Conservation (phyloP, 1,140 invertebrate species). For the Drosophila suzukii region DNA sequence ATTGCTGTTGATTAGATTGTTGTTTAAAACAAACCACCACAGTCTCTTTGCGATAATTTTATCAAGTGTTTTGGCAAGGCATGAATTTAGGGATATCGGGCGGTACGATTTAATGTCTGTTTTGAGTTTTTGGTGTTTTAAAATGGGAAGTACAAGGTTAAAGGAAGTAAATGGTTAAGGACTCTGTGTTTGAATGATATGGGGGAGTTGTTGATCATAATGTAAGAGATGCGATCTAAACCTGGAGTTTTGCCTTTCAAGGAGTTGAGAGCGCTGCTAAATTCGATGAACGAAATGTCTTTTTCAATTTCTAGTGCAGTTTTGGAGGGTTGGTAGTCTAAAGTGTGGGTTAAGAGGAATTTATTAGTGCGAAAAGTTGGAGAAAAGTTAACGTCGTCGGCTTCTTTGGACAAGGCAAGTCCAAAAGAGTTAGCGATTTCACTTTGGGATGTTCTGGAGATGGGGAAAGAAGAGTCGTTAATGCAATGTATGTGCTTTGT, state of each 20-base stretch:
- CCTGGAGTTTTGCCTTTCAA: not conserved
- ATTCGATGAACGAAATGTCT: not conserved
- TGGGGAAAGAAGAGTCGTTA: too few species aligned
- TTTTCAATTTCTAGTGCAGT: not conserved
- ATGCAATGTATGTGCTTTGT: not conserved
- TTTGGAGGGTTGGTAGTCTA: constrained; percentile 1
- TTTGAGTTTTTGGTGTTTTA: not conserved
- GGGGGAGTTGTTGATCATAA: constrained; percentile 1
- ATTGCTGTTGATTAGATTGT: not conserved
- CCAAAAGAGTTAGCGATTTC: constrained; percentile 1
- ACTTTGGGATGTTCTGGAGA: not conserved
- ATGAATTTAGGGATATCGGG: not conserved
- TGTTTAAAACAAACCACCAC: constrained; percentile 1
- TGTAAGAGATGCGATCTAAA: not conserved
- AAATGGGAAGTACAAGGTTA: not conserved
- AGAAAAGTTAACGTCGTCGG: not conserved
- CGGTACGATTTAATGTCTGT: not conserved
- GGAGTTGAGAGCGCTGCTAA: constrained; percentile 1
- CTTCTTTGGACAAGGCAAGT: not conserved
- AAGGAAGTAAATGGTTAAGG: not conserved
- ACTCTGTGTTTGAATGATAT: not conserved
- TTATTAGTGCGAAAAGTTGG: not conserved
- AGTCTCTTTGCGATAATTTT: not conserved
- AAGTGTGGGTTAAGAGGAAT: not conserved
- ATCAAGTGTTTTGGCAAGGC: not conserved